Percentiles rank a stretch among this genome's conserved stretches.
Conservation (phyloP, 2,113 vertebrate species). For the Phycodurus eques region DNA sequence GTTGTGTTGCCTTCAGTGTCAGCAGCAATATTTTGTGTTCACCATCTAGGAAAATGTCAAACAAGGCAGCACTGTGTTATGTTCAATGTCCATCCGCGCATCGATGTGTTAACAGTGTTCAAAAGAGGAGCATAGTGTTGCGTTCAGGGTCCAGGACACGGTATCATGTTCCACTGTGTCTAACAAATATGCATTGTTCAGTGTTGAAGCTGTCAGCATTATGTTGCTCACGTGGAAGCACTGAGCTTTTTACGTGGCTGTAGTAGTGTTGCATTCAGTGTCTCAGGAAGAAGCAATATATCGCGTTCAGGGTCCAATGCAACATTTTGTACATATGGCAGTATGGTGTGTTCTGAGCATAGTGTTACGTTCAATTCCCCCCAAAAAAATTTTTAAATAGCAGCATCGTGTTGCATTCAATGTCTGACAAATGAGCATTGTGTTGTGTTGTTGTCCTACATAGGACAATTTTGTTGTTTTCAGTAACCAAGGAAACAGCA, state of each 20-base stretch:
- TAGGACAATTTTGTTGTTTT: too few species aligned
- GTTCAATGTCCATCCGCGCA: background rate
- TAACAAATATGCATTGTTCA: background rate
- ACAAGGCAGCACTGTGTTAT: background rate
- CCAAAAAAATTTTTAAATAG: too few species aligned
- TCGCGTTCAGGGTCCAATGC: too few species aligned
- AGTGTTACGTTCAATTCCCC: too few species aligned
- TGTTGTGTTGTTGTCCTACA: too few species aligned
- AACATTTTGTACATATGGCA: too few species aligned
- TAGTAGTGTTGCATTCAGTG: background rate
- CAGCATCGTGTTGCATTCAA: too few species aligned
- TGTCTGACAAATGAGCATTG: too few species aligned
- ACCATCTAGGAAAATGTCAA: background rate
- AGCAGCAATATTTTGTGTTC: background rate
- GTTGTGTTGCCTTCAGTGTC: background rate
- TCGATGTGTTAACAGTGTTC: too few species aligned
- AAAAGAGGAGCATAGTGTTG: background rate
- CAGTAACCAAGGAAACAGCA: background rate
- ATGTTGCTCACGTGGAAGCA: background rate
- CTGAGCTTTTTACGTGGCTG: background rate
- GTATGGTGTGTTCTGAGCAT: too few species aligned
- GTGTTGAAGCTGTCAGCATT: background rate
- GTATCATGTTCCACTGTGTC: too few species aligned
- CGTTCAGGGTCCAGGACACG: background rate
- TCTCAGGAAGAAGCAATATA: background rate